Evolutionary conservation across 2,888 invertebrate species (phyloP), one percentile per base, ranked within the genome.

Genomic region (Suillia variegata): DNA sequence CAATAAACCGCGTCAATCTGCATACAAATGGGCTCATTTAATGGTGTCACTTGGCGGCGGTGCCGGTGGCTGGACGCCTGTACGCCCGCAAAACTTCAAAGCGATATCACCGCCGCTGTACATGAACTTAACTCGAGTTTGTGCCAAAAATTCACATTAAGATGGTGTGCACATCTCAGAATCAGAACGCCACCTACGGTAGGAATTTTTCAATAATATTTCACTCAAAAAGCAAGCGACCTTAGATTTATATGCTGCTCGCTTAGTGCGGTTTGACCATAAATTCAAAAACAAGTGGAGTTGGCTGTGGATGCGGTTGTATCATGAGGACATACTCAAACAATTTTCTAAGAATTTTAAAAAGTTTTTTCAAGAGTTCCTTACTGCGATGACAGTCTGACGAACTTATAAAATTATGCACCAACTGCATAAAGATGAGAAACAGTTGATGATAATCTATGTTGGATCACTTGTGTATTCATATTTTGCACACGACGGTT

Each of bases 331-430:
- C n/a, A n/a, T n/a, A 38, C 15, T 38, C 38, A 38, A 38, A 38
- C 38, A 59, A 45, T 56, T 73, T 71, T 73, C 70, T 70, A 70
- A 70, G 72, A 72, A 73, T 73, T 72, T 70, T 69, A 73, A 72
- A 70, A 73, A 67, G 69, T 54, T 53, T 38, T 51, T 15, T 10
- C 33, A 26, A 15, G 26, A 50, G 20, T 24, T 51, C 10, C n/a
- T n/a, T n/a, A 33, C 18, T 6, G 18, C 31, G 22, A n/a, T 17
- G 22, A 21, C 50, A 15, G 56, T 33, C 15, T 33, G 24, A 45
- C 20, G 45, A 45, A 45, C 17, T 45, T 17, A 45, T 20, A 45
- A 45, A 45, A 18, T n/a, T 18, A 20, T 20, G 18, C 45, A 45
- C 45, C 45, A 45, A 45, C 13, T n/a, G 38, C 38, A 38, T 38